Conservation (phyloP, 2,888 invertebrate species). For the Phyto melanocephala region DNA sequence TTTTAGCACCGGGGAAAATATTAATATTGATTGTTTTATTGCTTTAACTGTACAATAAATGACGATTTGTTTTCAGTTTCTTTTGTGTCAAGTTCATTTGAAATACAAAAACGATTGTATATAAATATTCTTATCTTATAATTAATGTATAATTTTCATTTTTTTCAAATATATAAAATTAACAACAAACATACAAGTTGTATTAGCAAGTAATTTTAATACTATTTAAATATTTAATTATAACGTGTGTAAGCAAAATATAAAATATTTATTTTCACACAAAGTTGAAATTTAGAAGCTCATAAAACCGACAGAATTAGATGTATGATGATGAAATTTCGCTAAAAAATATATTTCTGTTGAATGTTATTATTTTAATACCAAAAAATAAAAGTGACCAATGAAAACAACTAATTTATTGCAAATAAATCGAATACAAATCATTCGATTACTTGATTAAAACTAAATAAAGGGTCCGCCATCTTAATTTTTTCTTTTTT, state of each 20-base stretch:
- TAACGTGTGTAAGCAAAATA: not conserved
- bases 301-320: too few species aligned
- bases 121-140: slow-evolving; percentile 41
- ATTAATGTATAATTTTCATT: not conserved
- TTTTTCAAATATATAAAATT: slow-evolving; percentile 8
- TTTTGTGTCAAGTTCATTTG: slow-evolving; percentile 59
- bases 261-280: too few species aligned
- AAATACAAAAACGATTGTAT: slow-evolving; percentile 2
- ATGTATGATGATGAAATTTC: too few species aligned
- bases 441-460: too few species aligned
- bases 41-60: slow-evolving; percentile 21
- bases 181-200: slow-evolving; percentile 3
- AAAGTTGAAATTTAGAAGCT: too few species aligned
- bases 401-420: too few species aligned
- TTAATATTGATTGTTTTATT: slow-evolving; percentile 24
- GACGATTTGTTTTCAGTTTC: slow-evolving; percentile 18
- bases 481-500: too few species aligned
- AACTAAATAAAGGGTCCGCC: too few species aligned
- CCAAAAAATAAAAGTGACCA: too few species aligned
- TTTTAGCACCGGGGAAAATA: not conserved
- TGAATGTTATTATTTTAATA: too few species aligned
- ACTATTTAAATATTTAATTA: not conserved
- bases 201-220: not conserved
- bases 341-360: too few species aligned
- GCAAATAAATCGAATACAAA: too few species aligned